These are phyloP conservation scores for Aplysia californica DNA, from an alignment of 1,140 invertebrate species.

Conservation along the genomic window DNA sequence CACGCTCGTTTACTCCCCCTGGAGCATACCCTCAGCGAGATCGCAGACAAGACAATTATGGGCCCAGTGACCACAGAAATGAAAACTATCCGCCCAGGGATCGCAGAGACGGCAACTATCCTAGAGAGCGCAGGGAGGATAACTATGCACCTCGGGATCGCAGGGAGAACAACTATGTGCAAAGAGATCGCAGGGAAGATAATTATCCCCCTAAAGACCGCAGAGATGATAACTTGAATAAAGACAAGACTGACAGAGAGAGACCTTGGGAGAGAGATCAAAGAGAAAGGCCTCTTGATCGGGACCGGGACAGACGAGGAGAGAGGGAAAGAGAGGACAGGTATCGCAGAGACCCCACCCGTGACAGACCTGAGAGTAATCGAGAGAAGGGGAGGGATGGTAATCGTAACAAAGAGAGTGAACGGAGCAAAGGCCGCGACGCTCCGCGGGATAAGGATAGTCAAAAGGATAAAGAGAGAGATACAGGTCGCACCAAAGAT, in stretches of 20 bases:
- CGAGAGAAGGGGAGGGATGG: neutral
- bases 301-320: neutral
- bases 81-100: too few relatives aligned
- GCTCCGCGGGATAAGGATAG: neutral
- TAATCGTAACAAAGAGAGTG: neutral
- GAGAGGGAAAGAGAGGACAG: conserved; percentile 16
- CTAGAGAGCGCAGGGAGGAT: too few relatives aligned
- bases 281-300: neutral
- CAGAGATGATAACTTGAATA: conserved; percentile 18
- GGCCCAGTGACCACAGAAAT: too few relatives aligned
- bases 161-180: too few relatives aligned
- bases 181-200: conserved; percentile 17
- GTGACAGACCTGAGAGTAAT: neutral
- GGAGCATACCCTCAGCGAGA: too few relatives aligned
- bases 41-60: too few relatives aligned
- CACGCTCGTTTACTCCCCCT: conserved; percentile 13
- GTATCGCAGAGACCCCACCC: too few relatives aligned
- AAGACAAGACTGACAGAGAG: neutral
- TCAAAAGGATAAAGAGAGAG: neutral
- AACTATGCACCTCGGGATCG: too few relatives aligned
- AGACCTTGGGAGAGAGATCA: neutral
- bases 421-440: neutral
- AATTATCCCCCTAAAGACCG: neutral
- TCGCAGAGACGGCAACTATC: too few relatives aligned
- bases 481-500: conserved; percentile 6